These are phyloP conservation scores for Enteromius viviparus DNA, from an alignment of 2,797 vertebrate species.

Conservation along the genomic window DNA sequence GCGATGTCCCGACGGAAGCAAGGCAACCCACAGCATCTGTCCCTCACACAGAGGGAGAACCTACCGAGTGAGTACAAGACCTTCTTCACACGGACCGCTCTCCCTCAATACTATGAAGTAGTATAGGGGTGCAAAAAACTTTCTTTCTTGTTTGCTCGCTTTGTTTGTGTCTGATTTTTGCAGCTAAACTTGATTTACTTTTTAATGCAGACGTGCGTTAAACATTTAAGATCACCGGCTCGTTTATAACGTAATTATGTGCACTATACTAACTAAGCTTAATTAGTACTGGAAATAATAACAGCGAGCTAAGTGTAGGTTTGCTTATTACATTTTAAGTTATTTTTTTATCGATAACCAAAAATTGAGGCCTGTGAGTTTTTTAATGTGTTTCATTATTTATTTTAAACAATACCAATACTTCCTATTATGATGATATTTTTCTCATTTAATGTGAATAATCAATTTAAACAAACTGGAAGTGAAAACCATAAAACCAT, in stretches of 20 bases:
- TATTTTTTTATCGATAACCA: not conserved
- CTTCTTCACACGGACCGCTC: not conserved
- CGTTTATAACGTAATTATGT: not conserved
- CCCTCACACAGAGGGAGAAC: constrained; percentile 91
- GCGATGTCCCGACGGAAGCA: constrained; percentile 99
- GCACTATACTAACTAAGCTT: not conserved
- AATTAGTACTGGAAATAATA: not conserved
- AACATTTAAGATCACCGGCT: not conserved
- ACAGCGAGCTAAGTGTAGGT: not conserved
- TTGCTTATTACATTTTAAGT: not conserved
- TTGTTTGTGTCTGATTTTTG: not conserved
- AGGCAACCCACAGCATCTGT: constrained; percentile 99
- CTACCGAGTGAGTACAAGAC: constrained; percentile 86
- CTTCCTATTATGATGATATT: not conserved
- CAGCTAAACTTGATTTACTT: not conserved
- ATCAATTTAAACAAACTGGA: not conserved
- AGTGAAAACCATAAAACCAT: not conserved
- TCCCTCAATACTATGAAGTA: not conserved
- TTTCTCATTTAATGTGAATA: not conserved
- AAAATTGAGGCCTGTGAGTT: not conserved
- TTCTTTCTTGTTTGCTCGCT: not conserved
- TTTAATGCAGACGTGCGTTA: not conserved
- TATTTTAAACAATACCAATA: not conserved
- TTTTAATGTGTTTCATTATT: not conserved
- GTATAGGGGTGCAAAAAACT: not conserved